phyloP scores from a whole-genome alignment of 2,113 vertebrate genomes.

The Todiramphus chloris region DNA sequence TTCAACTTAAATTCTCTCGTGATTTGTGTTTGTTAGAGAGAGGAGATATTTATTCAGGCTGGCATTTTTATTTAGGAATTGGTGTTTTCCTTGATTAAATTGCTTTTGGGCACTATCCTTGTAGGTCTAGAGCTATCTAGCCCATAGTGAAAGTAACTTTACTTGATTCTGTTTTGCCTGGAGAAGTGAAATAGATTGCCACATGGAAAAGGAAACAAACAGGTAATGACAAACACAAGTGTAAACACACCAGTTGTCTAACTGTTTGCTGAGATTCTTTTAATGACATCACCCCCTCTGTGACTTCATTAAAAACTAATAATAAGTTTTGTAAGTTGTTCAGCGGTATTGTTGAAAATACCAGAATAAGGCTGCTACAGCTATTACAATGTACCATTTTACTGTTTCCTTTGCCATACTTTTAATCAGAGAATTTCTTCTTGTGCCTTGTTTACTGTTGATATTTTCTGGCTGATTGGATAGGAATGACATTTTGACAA shows the following conservation, averaged over 20 bases:
- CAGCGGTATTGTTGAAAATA: slow-evolving; percentile 36
- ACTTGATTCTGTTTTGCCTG: neutral
- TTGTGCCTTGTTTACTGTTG: slow-evolving; percentile 85
- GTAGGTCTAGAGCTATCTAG: neutral
- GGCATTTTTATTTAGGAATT: neutral
- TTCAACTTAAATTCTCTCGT: neutral
- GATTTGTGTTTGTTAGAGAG: neutral
- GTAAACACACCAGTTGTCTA: slow-evolving; percentile 30
- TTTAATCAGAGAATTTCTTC: slow-evolving; percentile 84
- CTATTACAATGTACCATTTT: slow-evolving; percentile 29
- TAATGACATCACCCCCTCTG: slow-evolving; percentile 3
- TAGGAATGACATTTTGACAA: slow-evolving; percentile 93
- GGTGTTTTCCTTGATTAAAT: neutral
- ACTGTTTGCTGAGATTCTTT: neutral
- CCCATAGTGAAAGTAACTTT: neutral
- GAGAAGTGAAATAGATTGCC: neutral
- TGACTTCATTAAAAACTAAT: slow-evolving; percentile 67
- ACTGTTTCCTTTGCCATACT: slow-evolving; percentile 47
- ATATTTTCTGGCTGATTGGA: slow-evolving; percentile 85
- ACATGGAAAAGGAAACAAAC: neutral
- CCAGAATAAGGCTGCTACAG: slow-evolving; percentile 9
- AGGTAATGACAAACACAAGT: neutral
- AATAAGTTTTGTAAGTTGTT: slow-evolving; percentile 35
- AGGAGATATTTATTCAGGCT: neutral
- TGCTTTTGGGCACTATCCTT: neutral